These are phyloP conservation scores for Plebejus melissa DNA, from an alignment of 2,888 invertebrate genomes.

Conservation along the genomic window DNA sequence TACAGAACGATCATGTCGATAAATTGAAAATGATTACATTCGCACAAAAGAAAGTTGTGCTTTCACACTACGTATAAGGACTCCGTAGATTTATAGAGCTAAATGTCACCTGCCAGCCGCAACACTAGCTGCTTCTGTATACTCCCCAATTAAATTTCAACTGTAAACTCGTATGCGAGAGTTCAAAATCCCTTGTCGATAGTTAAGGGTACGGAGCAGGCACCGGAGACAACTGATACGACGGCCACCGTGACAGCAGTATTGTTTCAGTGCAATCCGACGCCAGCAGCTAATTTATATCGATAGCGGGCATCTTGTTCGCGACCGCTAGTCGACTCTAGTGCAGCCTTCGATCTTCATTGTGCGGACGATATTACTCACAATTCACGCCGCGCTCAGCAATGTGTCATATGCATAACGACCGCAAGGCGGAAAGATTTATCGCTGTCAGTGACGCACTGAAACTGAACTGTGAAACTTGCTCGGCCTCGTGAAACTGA, in stretches of 20 bases:
- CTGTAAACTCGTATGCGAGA: conserved; percentile 36
- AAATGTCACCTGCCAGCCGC: conserved; percentile 68
- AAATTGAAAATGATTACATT: conserved; percentile 24
- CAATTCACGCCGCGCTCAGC: conserved; percentile 34
- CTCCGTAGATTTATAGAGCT: conserved; percentile 63
- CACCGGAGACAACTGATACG: conserved; percentile 55
- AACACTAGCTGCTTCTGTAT: conserved; percentile 55
- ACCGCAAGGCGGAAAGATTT: conserved; percentile 35
- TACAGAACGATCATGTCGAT: conserved; percentile 18
- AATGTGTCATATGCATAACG: conserved; percentile 36
- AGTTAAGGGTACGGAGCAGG: conserved; percentile 50
- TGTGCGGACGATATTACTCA: conserved; percentile 38
- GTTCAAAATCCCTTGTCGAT: conserved; percentile 39
- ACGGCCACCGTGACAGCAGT: conserved; percentile 65
- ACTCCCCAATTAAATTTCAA: conserved; percentile 41
- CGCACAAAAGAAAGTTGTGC: conserved; percentile 25
- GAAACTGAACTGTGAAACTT: conserved; percentile 26
- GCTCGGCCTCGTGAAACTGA: conserved; percentile 7
- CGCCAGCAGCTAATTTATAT: conserved; percentile 68
- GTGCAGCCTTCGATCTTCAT: conserved; percentile 38
- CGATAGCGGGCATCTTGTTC: conserved; percentile 61
- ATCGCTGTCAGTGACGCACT: conserved; percentile 27
- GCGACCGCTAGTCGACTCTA: conserved; percentile 44
- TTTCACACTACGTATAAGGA: conserved; percentile 37
- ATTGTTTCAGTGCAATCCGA: conserved; percentile 64